Percentiles rank a stretch among this genome's conserved stretches.
Evolutionary conservation across 64 coral and sea anemone genomes (phyloP).

Genomic region (Pocillopora damicornis): DNA sequence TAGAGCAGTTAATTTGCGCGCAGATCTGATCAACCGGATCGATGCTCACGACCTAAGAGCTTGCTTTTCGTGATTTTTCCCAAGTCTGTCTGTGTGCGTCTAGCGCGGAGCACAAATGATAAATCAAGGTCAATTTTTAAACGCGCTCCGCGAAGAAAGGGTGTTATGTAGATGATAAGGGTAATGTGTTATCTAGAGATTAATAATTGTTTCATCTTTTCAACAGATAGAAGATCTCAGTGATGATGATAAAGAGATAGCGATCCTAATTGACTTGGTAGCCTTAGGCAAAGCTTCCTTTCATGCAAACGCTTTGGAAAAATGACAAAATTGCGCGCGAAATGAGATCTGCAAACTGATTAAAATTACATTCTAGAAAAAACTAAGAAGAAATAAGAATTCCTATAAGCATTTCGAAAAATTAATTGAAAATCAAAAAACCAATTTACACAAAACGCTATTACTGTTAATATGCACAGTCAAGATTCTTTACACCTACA

Average conservation of each 20-base stretch:
- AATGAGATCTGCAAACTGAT: background rate
- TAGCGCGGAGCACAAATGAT: background rate
- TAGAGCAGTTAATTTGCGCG: background rate
- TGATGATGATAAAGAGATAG: background rate
- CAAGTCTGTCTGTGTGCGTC: background rate
- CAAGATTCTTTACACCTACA: no score
- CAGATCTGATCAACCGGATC: background rate
- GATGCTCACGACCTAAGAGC: background rate
- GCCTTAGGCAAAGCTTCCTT: background rate
- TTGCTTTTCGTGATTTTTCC: background rate
- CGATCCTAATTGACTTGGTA: background rate
- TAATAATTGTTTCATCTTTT: background rate
- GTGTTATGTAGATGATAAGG: background rate
- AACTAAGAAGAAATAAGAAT: background rate
- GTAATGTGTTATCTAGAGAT: background rate
- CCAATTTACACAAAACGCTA: no score
- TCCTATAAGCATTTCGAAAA: background rate
- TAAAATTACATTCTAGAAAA: background rate
- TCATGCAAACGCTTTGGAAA: slow-evolving; percentile 2
- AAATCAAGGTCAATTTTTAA: background rate
- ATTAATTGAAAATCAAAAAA: no score
- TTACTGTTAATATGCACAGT: no score
- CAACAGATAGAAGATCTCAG: background rate
- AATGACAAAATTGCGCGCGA: slow-evolving; percentile 1
- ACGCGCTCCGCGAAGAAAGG: background rate